Base-by-base conservation (phyloP, 2,113 vertebrate species). In the Xyliphius kryptos region DNA sequence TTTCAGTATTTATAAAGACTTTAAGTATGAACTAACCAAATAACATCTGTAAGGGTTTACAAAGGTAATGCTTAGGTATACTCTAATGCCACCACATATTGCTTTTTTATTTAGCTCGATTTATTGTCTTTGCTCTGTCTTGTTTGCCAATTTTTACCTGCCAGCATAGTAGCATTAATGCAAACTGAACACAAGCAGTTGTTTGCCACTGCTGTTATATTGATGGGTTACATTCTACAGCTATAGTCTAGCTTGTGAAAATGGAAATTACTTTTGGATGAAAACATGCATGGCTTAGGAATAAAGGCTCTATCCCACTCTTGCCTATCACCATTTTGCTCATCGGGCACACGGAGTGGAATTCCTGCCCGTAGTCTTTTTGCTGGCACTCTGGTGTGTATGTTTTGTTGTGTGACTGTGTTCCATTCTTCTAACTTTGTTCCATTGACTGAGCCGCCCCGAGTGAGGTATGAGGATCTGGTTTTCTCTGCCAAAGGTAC, bases 401-500 rank as follows among this genome's bases (percentile, higher is more conserved):
- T 61, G 69, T 69, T 75, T 75, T 75, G 73, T 75, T 71, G 66
- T 69, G 69, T 66, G 69, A 71, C 73, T 75, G 69, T 75, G 66
- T 75, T 68, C 69, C 66, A 75, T 71, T 75, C 66, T 71, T 75
- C 73, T 75, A 75, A 75, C 73, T 75, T 75, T 75, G 73, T 75
- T 75, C 73, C 73, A 75, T 72, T 75, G 73, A 72, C 67, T 76
- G 70, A 76, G 66, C 71, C 57, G 74, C 74, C 67, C 67, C 47
- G 67, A 72, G 70, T 71, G 69, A 61, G 68, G 69, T 75, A 72
- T 72, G 73, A 75, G 66, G 67, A 66, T 26, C 66, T 75, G 73
- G 36, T 67, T 75, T 75, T 66, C 73, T 66, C 66, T 75, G 73
- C 73, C 73, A 75, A 71, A 75, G 73, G 69, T 75, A 75, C 62